These are phyloP conservation scores for Bradypodion pumilum DNA, from an alignment of 2,797 vertebrate species.

Conservation along the genomic window DNA sequence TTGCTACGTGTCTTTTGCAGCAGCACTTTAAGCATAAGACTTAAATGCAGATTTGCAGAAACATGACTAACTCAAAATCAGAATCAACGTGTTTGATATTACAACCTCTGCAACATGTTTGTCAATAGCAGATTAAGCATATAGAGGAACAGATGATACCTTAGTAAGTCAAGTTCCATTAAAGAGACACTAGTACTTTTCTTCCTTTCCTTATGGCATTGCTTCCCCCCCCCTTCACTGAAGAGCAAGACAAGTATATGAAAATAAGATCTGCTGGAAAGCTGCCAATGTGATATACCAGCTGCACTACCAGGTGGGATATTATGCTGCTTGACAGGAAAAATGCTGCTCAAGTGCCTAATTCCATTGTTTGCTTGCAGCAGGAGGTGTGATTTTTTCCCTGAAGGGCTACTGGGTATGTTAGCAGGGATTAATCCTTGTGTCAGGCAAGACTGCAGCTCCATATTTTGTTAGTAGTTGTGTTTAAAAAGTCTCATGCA, in stretches of 20 bases:
- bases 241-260: constrained; percentile 8
- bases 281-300: constrained; percentile 32
- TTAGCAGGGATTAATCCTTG: constrained; percentile 64
- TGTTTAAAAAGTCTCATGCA: not conserved
- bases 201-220: not conserved
- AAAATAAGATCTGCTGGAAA: constrained; percentile 43
- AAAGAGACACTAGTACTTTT: not conserved
- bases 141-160: not conserved
- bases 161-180: not conserved
- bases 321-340: constrained; percentile 28
- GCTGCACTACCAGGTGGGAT: constrained; percentile 53
- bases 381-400: constrained; percentile 22
- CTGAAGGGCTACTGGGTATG: constrained; percentile 41
- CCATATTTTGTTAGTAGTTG: constrained; percentile 26
- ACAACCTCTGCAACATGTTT: not conserved
- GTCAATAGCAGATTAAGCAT: not conserved
- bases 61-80: not conserved
- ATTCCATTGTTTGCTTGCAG: constrained; percentile 44
- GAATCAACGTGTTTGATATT: not conserved
- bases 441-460: constrained; percentile 40
- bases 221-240: not conserved
- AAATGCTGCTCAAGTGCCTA: constrained; percentile 45
- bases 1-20: too few species aligned
- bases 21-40: too few species aligned
- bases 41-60: not conserved